Evolutionary conservation across 2,797 vertebrate genomes (phyloP), one percentile per base, ranked within the genome.

Genomic region (Mus spretus): DNA sequence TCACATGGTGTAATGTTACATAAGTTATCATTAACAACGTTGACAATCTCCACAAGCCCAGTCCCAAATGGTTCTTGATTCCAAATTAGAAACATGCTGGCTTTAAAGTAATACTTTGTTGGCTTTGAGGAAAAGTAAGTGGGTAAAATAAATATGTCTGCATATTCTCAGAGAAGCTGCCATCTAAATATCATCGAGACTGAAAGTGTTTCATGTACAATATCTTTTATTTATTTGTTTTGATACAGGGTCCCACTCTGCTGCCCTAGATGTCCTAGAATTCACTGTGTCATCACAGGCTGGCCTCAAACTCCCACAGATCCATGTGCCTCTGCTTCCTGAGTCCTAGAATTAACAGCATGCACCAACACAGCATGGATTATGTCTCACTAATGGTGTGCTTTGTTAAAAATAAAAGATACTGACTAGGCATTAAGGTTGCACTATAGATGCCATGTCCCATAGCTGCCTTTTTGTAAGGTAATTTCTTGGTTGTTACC

Each of bases 401-500:
- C 3, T 87, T 65, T 50, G 61, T 59, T 44, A 26, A 47, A 47
- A 44, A 24, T 40, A 79, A 67, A 15, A 89, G 53, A 90, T 79
- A 77, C 70, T 91, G 3, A 65, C 17, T 10, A 81, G 28, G 65
- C 85, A n/a, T 6, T 85, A 55, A 96, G 37, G 50, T n/a, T 88
- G 10, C 20, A 84, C 13, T 34, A 40, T 61, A 74, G 65, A 72
- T 34, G 28, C 3, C 8, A 1, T 26, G 24, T 50, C 13, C 75
- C 44, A 88, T 20, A 74, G 67, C 7, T 34, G 6, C 37, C 79
- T 78, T 78, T 94, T 47, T 67, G 11, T 78, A 93, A 95, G 74
- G 65, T n/a, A 53, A 28, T 96, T 79, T 40, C 92, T 92, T 97
- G 75, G 83, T 70, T 94, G 95, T 96, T 92, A 95, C 78, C 85